Evolutionary conservation across 1,140 invertebrate species (phyloP), one percentile per base, ranked within the genome.

Genomic region (Temnothorax nylanderi): DNA sequence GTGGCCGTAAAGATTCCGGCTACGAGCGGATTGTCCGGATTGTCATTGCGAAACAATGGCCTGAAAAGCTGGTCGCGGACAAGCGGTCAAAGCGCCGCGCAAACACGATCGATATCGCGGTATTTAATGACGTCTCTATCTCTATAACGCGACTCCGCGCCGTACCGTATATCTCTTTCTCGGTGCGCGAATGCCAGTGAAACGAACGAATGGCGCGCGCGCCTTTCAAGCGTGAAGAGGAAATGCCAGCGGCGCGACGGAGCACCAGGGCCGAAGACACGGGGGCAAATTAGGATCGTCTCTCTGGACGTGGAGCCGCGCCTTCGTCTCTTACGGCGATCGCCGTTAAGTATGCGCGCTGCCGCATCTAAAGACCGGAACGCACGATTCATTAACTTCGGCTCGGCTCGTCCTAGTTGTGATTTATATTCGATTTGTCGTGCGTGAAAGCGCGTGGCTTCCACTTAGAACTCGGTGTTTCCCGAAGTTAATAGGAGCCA

Each of bases 341-440:
- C 86, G 85, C 75, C 74, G 81, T 88, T 82, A 74, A 72, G 54
- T 74, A 82, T 47, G 80, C 86, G 80, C 89, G 87, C 90, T 94
- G 90, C 92, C 93, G 92, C 91, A 94, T 93, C 93, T 94, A 94
- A 95, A 92, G 93, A 93, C 93, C 93, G 94, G 94, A 94, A 94
- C 92, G 90, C 86, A 94, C 93, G 93, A 94, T 93, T 94, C 93
- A 94, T 94, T 95, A 94, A 94, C 92, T 91, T 85, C 85, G 92
- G 92, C 91, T 16, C 7, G 54, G 88, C 85, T 91, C 91, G 88
- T 92, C 88, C 88, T 56, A 16, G 21, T 82, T 78, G 60, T 65
- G 86, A 88, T 82, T 91, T 88, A 65, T 86, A 90, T 91, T 91
- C 89, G 85, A 76, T 88, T 62, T 84, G 76, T 89, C 86, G 78